Conservation (phyloP, 2,888 invertebrate genomes). For the Ischnus inquisitorius region DNA sequence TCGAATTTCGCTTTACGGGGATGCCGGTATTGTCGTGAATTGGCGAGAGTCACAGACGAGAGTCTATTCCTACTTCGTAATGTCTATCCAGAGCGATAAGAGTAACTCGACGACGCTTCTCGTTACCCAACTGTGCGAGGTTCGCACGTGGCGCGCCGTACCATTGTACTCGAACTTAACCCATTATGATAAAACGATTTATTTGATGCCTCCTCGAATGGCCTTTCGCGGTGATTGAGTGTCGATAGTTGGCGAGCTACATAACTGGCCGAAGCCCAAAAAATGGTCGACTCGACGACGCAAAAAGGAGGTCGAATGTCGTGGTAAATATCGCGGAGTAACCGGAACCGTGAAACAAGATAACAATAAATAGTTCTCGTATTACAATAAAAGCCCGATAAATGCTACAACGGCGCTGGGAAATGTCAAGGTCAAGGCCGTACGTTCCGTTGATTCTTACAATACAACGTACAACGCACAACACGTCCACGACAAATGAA, state of each 20-base stretch:
- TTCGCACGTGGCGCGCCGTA: neutral
- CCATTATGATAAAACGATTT: conserved; percentile 29
- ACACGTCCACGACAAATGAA: neutral
- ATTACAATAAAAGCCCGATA: neutral
- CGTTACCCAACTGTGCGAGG: conserved; percentile 1
- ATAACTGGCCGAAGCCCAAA: conserved; percentile 24
- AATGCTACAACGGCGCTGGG: neutral
- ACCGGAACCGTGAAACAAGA: neutral
- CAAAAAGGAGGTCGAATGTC: neutral
- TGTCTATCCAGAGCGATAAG: neutral
- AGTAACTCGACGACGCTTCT: neutral
- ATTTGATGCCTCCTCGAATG: conserved; percentile 32
- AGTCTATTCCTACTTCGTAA: neutral
- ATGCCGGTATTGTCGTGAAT: neutral
- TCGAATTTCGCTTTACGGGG: neutral
- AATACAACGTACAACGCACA: neutral
- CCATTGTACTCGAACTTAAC: conserved; percentile 5
- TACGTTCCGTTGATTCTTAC: neutral
- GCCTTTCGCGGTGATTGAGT: conserved; percentile 24
- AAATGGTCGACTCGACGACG: neutral
- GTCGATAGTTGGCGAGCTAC: conserved; percentile 33
- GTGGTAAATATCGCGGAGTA: neutral
- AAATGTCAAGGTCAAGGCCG: neutral
- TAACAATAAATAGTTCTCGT: neutral
- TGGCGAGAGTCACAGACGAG: neutral